Percentiles rank a stretch among this genome's conserved stretches.
Conservation (phyloP, 2,113 vertebrate species). For the Mellivora capensis region DNA sequence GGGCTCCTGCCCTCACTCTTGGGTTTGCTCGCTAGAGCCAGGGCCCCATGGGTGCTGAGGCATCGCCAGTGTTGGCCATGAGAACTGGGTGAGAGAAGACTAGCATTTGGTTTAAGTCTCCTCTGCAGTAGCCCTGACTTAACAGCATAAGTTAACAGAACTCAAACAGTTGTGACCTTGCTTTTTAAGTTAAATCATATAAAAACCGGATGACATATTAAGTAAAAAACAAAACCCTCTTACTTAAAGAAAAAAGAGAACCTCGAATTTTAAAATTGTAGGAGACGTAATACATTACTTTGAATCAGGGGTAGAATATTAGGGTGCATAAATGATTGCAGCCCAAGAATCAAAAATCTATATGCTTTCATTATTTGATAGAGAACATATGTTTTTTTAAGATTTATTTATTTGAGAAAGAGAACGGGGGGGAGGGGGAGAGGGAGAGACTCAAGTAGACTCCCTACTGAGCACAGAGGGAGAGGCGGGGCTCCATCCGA, state of each 20-base stretch:
- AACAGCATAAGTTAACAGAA: background rate
- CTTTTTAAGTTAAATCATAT: constrained; percentile 11
- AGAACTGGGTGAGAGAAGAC: background rate
- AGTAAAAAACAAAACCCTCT: background rate
- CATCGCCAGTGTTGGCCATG: background rate
- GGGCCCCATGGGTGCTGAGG: background rate
- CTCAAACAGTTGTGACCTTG: background rate
- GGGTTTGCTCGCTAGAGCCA: background rate
- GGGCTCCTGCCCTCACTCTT: background rate
- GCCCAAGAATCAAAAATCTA: background rate
- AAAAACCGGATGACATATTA: background rate
- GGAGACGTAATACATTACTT: background rate
- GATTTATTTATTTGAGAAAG: background rate
- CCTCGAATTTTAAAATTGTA: background rate
- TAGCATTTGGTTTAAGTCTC: background rate
- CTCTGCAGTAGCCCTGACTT: background rate
- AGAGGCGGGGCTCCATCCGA: background rate
- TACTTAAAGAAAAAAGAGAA: background rate
- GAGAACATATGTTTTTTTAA: background rate
- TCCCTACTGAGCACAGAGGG: background rate
- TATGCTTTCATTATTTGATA: constrained; percentile 14
- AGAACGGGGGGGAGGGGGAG: background rate
- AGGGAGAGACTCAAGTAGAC: background rate
- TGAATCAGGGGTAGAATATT: background rate
- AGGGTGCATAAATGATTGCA: background rate